Percentiles rank a stretch among this genome's conserved stretches.
Conservation (phyloP, 2,888 invertebrate species). For the Tachystola acroxantha region DNA sequence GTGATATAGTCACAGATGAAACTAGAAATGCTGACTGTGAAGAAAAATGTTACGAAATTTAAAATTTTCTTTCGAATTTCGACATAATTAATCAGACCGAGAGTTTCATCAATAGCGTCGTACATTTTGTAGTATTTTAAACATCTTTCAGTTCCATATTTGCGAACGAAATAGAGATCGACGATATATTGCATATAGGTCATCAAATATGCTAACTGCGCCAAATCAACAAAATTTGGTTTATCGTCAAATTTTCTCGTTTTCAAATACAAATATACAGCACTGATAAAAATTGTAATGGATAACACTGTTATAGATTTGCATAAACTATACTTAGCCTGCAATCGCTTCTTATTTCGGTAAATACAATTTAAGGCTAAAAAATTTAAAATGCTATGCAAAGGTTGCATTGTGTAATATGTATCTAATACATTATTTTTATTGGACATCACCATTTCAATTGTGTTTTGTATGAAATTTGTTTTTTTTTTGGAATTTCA, state of each 20-base stretch:
- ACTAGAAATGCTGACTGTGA: not conserved
- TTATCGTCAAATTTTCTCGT: not conserved
- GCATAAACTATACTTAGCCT: not conserved
- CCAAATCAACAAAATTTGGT: not conserved
- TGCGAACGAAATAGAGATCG: slow-evolving; percentile 21
- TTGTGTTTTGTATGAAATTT: too few relatives aligned
- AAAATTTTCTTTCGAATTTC: slow-evolving; percentile 15
- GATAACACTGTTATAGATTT: not conserved
- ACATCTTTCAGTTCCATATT: slow-evolving; percentile 11
- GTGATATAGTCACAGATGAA: not conserved
- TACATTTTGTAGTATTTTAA: slow-evolving; percentile 21
- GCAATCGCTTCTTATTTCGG: not conserved
- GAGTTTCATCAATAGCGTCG: slow-evolving; percentile 19
- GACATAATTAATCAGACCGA: slow-evolving; percentile 17
- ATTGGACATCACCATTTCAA: too few relatives aligned
- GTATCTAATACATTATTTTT: too few relatives aligned
- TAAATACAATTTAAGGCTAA: not conserved
- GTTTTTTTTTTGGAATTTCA: too few relatives aligned
- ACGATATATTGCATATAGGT: slow-evolving; percentile 20
- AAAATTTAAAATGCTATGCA: not conserved
- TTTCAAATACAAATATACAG: not conserved
- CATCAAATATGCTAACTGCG: slow-evolving; percentile 2
- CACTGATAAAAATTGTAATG: not conserved
- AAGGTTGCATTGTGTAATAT: not conserved
- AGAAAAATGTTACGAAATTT: not conserved